Evolutionary conservation across 2,888 invertebrate genomes (phyloP), one percentile per base, ranked within the genome.

Genomic region (Leistus spinibarbis): DNA sequence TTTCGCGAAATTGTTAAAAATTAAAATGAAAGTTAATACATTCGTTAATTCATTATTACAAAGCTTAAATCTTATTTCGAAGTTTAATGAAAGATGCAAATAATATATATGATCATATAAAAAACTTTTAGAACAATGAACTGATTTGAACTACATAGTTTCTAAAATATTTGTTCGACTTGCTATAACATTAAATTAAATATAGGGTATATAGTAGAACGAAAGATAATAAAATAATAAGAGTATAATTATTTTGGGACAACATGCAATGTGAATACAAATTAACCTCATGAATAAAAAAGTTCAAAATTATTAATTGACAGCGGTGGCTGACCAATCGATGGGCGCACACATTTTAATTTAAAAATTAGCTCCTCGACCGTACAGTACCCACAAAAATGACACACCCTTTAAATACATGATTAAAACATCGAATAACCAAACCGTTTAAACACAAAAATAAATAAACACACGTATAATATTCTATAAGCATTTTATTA

Each of bases 221-320:
- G 3, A n/a, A n/a, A n/a, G n/a, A n/a, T n/a, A 9, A 54, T 24
- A 24, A 4, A 24, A 24, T 24, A 76, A 57, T 57, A 53, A 75
- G 17, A 76, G 71, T 70, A 67, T 68, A 73, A 67, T 67, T 60
- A 54, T 67, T 67, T 73, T 40, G 40, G 62, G 73, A 62, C 62
- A 66, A 67, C 73, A 73, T 67, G 67, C 67, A 60, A 53, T 60
- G 73, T 73, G 73, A 67, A 73, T 73, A 73, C 60, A 73, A 82
- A 80, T 82, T 82, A 79, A 82, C 81, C 79, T 78, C 78, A 80
- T 81, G 76, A 80, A 79, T 73, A 81, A 80, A n/a, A 69, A 77
- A 76, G 81, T 81, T 82, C 81, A 81, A 69, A 76, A 75, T 63
- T 76, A 80, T 80, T 77, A 79, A 76, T 78, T 79, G 79, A 78